Percentiles rank a stretch among this genome's conserved stretches.
phyloP scores from a whole-genome alignment of 2,113 vertebrate species.

The Ictalurus punctatus region DNA sequence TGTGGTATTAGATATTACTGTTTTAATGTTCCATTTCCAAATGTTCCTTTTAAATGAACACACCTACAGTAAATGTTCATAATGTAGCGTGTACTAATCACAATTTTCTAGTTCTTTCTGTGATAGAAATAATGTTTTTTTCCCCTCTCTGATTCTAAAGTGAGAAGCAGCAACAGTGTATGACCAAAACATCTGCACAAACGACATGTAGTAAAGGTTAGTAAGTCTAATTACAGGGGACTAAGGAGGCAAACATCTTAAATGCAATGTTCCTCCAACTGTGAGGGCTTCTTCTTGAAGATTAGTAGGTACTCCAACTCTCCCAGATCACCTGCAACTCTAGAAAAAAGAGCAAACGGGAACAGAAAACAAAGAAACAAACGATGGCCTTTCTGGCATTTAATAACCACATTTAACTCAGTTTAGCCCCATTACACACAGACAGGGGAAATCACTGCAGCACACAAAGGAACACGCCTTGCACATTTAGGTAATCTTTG shows the following conservation, averaged over 20 bases:
- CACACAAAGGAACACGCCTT: conserved; percentile 14
- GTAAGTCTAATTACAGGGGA: not conserved
- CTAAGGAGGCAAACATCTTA: not conserved
- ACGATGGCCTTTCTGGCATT: not conserved
- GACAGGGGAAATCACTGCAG: conserved; percentile 3
- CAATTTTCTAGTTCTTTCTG: not conserved
- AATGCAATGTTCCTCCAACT: not conserved
- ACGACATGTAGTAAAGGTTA: not conserved
- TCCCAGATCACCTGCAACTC: not conserved
- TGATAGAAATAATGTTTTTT: not conserved
- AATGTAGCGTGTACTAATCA: not conserved
- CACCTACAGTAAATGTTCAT: not conserved
- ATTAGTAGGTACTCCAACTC: not conserved
- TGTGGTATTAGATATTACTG: not conserved
- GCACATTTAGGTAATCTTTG: conserved; percentile 1
- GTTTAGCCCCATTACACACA: not conserved
- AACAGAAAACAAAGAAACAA: not conserved
- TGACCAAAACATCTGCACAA: not conserved
- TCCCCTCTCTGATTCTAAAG: not conserved
- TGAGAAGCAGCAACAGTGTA: not conserved
- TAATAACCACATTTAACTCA: conserved; percentile 8
- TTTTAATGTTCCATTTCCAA: not conserved
- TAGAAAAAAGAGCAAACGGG: not conserved
- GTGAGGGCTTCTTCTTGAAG: not conserved
- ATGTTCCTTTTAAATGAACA: not conserved